Percentiles rank a stretch among this genome's conserved stretches.
These are phyloP conservation scores for Aphis gossypii DNA, from an alignment of 1,140 invertebrate genomes.

Conservation along the genomic window DNA sequence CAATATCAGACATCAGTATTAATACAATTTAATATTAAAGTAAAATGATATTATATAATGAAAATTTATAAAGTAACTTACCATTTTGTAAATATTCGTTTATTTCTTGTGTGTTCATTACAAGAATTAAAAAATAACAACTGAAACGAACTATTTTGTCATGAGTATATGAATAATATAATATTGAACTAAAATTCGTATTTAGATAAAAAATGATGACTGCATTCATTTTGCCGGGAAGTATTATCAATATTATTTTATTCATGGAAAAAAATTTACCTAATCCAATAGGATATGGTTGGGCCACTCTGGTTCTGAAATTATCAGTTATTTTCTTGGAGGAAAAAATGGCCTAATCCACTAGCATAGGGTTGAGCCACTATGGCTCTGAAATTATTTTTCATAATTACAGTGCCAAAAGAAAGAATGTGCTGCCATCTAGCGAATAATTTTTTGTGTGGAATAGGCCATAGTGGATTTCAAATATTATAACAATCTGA, in stretches of 20 bases:
- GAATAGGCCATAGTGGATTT: not conserved
- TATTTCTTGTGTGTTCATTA: slow-evolving; percentile 24
- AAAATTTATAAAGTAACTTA: not conserved
- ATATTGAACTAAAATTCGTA: not conserved
- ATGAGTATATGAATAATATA: slow-evolving; percentile 7
- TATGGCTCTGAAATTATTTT: not conserved
- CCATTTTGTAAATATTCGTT: slow-evolving; percentile 9
- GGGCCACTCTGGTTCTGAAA: too few relatives aligned
- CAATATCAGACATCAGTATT: too few relatives aligned
- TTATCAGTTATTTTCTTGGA: too few relatives aligned
- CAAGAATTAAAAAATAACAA: slow-evolving; percentile 16
- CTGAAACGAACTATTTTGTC: slow-evolving; percentile 19
- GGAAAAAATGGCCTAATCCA: too few relatives aligned
- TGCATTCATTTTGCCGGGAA: not conserved
- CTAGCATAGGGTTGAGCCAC: not conserved
- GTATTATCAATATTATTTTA: slow-evolving; percentile 8
- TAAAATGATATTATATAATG: not conserved
- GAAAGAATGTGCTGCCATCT: not conserved
- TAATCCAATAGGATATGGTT: too few relatives aligned
- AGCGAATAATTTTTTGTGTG: not conserved
- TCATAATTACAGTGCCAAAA: slow-evolving; percentile 3
- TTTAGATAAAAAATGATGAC: not conserved
- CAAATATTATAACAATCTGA: not conserved
- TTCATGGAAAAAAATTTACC: not conserved
- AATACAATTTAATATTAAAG: not conserved